Evolutionary conservation across 1,140 invertebrate genomes (phyloP).

Genomic region (Ericerus pela): DNA sequence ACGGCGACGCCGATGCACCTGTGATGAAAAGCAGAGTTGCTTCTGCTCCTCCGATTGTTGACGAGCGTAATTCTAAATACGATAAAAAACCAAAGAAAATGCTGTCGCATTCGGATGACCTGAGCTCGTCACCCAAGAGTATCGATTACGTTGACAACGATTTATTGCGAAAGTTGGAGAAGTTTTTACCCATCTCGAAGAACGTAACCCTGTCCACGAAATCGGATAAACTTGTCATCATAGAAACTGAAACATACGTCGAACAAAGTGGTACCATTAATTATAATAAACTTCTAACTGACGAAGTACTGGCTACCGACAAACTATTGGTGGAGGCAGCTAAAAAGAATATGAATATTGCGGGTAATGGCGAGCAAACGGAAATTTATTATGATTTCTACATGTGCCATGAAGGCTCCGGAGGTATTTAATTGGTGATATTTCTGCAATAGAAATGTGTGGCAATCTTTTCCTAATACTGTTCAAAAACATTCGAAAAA

Average conservation of each 20-base stretch:
- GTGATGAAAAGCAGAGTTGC: no score
- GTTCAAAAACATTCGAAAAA: no score
- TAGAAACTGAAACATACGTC: slow-evolving; percentile 36
- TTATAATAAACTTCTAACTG: slow-evolving; percentile 61
- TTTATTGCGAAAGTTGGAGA: neutral
- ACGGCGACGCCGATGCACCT: neutral
- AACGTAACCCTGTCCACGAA: neutral
- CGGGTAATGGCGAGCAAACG: no score
- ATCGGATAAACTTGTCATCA: slow-evolving; percentile 3
- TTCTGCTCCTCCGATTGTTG: neutral
- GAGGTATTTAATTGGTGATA: no score
- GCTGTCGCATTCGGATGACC: neutral
- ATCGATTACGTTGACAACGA: neutral
- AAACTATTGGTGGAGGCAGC: slow-evolving; percentile 59
- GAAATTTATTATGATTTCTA: no score
- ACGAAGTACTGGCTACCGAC: slow-evolving; percentile 71
- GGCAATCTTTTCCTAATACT: no score
- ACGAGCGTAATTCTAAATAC: neutral
- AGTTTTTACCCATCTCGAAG: slow-evolving; percentile 7
- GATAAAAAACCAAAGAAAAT: slow-evolving; percentile 5
- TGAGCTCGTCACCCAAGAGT: neutral
- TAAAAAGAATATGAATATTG: slow-evolving; percentile 67
- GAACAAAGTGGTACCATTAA: slow-evolving; percentile 52
- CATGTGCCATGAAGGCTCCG: no score
- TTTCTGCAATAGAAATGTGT: no score